phyloP scores from a whole-genome alignment of 2,888 invertebrate species.

The Meganola albula region DNA sequence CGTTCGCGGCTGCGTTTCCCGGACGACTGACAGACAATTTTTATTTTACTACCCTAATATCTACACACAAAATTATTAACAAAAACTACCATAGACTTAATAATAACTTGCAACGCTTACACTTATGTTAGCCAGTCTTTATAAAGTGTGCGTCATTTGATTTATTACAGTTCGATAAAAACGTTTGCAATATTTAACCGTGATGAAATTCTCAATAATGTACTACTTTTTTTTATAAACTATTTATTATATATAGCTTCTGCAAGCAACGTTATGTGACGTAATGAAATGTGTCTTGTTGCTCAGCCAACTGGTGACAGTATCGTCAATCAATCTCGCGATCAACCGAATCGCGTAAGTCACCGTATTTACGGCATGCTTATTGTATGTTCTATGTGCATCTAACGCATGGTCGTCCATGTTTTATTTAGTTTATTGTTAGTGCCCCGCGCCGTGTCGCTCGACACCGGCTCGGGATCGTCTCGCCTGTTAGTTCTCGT shows the following conservation, averaged over 20 bases:
- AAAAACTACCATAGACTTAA: too few relatives aligned
- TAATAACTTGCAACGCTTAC: too few relatives aligned
- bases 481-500: slow-evolving; percentile 27
- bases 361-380: slow-evolving; percentile 61
- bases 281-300: slow-evolving; percentile 72
- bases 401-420: slow-evolving; percentile 58
- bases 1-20: too few relatives aligned
- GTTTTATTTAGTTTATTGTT: slow-evolving; percentile 36
- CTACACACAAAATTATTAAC: too few relatives aligned
- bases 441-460: slow-evolving; percentile 20
- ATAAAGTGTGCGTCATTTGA: too few relatives aligned
- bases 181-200: too few relatives aligned
- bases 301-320: slow-evolving; percentile 94
- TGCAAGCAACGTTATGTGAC: slow-evolving; percentile 67
- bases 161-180: too few relatives aligned
- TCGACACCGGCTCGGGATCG: slow-evolving; percentile 12
- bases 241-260: slow-evolving; percentile 42
- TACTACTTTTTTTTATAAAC: slow-evolving; percentile 35
- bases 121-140: too few relatives aligned
- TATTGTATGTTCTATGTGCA: slow-evolving; percentile 54
- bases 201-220: too few relatives aligned
- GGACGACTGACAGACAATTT: too few relatives aligned
- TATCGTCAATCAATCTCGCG: slow-evolving; percentile 94
- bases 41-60: too few relatives aligned
- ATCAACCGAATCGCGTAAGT: slow-evolving; percentile 96